Base-by-base conservation (phyloP, 2,113 vertebrate genomes). In the Anarrhichthys ocellatus region DNA sequence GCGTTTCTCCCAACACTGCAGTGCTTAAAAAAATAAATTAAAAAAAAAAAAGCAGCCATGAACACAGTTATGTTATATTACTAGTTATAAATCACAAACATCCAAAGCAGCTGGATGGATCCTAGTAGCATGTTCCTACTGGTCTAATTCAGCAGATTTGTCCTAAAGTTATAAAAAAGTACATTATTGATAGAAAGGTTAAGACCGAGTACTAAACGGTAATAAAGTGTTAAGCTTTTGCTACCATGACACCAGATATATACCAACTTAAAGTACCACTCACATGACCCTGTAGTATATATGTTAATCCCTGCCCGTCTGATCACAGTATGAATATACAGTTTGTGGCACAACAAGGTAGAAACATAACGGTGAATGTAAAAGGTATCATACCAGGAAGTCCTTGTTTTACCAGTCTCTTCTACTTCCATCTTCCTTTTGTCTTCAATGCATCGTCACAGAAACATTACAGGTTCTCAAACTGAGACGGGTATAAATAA, bases 361-460 rank as follows among this genome's bases (percentile, higher is more conserved):
- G 1, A 73, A 76, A 40, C 1, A 36, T 18, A 22, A 52, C 0
- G 6, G 36, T 2, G 1, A 58, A 38, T 13, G 11, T 14, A 67
- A 58, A 61, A 72, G 6, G 29, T 9, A 20, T 20, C 76, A 42
- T 88, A 96, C 95, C 95, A 94, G 92, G 93, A 95, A 94, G 89
- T 91, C 76, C 76, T 86, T 1, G 77, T 64, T 64, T 93, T 87
- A 54, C 78, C 67, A 42, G 78, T 76, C 81, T 94, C 93, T 81
- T 94, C 92, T 74, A 86, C 89, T 75, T 95, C 95, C 95, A 96
- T 95, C 34, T 65, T 70, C 1, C 91, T 56, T 69, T 50, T 18
- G 32, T 75, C 76, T 72, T 95, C 85, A 94, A 69, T 70, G 69
- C 93, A 94, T 94, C 56, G 40, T 89, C 59, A 83, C 54, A 78